These are phyloP conservation scores for Mesembrinibis cayennensis DNA, from an alignment of 2,113 vertebrate genomes.

Conservation along the genomic window DNA sequence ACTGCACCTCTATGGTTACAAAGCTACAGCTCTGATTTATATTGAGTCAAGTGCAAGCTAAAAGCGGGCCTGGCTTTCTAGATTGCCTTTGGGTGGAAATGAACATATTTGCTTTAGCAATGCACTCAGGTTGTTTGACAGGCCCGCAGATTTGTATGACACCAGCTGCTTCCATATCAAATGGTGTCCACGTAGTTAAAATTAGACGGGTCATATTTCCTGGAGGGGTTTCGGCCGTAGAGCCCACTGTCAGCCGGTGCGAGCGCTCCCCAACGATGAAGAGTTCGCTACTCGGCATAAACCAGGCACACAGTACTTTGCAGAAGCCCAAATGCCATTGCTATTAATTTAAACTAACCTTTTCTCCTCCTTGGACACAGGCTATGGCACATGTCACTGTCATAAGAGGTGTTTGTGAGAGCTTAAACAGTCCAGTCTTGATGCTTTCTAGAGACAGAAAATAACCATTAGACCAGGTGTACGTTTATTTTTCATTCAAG, in stretches of 20 bases:
- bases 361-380: neutral
- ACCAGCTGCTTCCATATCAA: constrained; percentile 77
- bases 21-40: constrained; percentile 4
- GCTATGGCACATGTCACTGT: neutral
- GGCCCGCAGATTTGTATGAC: constrained; percentile 57
- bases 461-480: neutral
- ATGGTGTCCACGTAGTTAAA: constrained; percentile 68
- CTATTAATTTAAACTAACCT: neutral
- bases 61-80: constrained; percentile 30
- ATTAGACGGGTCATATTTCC: constrained; percentile 70
- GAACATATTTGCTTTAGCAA: constrained; percentile 50
- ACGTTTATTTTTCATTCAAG: neutral
- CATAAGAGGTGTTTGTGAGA: neutral
- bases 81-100: constrained; percentile 55
- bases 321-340: neutral
- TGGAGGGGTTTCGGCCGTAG: neutral
- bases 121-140: constrained; percentile 28
- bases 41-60: neutral
- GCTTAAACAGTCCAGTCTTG: neutral
- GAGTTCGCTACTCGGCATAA: neutral
- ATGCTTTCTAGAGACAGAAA: neutral
- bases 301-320: neutral
- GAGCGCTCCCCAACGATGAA: neutral
- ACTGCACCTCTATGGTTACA: neutral
- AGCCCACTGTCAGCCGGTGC: neutral